A percentile compares a stretch with the other conserved stretches of the same genome.
Evolutionary conservation across 2,113 vertebrate genomes (phyloP).

Genomic region (Cynocephalus volans): DNA sequence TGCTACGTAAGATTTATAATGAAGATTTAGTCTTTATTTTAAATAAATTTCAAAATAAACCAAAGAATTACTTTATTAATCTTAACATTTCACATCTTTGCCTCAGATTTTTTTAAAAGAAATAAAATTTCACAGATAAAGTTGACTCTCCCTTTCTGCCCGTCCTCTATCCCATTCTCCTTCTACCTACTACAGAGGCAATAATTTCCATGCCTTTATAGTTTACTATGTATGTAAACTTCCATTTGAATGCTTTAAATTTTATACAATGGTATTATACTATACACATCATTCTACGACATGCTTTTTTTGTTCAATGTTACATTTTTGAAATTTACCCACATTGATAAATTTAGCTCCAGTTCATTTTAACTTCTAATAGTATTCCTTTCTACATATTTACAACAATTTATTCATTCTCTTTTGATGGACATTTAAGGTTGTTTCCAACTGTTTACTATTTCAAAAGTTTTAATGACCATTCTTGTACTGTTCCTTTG

Average conservation of each 20-base stretch:
- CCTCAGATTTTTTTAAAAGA: conserved; percentile 9
- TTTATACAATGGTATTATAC: conserved; percentile 23
- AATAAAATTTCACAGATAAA: conserved; percentile 55
- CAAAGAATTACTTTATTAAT: conserved; percentile 53
- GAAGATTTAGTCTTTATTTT: conserved; percentile 23
- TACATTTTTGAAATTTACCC: conserved; percentile 16
- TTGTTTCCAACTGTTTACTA: conserved; percentile 36
- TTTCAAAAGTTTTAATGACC: conserved; percentile 51
- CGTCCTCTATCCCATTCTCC: background rate
- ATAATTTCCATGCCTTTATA: conserved; percentile 11
- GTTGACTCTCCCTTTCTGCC: background rate
- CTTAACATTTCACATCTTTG: conserved; percentile 28
- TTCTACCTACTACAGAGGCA: background rate
- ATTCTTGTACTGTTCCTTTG: background rate
- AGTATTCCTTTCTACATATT: background rate
- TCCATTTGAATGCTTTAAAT: conserved; percentile 34
- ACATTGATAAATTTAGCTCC: conserved; percentile 25
- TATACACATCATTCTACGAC: background rate
- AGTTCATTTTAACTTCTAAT: conserved; percentile 41
- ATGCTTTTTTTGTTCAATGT: conserved; percentile 21
- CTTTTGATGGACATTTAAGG: conserved; percentile 41
- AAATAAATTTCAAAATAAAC: conserved; percentile 56
- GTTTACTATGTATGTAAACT: background rate
- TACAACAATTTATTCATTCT: background rate
- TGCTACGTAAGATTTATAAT: conserved; percentile 1